Base-by-base conservation (phyloP, 2,888 invertebrate genomes). In the Cheilosia pagana region DNA sequence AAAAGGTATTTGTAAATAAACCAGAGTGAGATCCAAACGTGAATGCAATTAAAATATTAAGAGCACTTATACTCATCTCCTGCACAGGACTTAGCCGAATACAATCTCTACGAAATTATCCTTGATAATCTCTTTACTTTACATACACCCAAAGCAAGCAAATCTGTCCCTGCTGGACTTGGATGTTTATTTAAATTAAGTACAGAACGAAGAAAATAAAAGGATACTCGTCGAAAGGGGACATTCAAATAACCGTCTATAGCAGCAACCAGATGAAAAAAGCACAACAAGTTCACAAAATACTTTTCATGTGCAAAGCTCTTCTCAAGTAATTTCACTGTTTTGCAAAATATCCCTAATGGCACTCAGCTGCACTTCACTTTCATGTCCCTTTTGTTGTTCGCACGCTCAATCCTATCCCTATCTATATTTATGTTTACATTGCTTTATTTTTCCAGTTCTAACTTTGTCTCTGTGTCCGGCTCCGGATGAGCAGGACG, bases 301-400 rank as follows among this genome's bases (percentile, higher is more conserved):
- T 48, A 16, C 23, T 68, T 55, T 60, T 57, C 25, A 14, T 21
- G 50, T 25, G 48, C n/a, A 62, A 53, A 71, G 76, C 70, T 59
- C 65, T 77, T 81, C 45, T 41, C 43, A 67, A 76, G 65, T 53
- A 71, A 76, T 65, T 71, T 53, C 31, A 65, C 59, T 71, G 71
- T 63, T 71, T 67, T 52, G 71, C 77, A 60, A 76, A 76, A 81
- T 81, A 75, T 70, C 75, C 81, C 62, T 75, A 75, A 81, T 75
- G 43, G 77, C 71, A 65, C 60, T 63, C 76, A 53, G 28, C 59
- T 76, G 65, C 70, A 76, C 71, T 67, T 76, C 21, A 65, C 21
- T 76, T 76, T 81, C 43, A 52, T 76, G 77, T 81, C 81, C 76
- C 65, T 76, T 76, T 76, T 19, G 57, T 59, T 63, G 63, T 63